Percentiles rank a stretch among this genome's conserved stretches.
phyloP scores from a whole-genome alignment of 2,113 vertebrate species.

The Megalops atlanticus region DNA sequence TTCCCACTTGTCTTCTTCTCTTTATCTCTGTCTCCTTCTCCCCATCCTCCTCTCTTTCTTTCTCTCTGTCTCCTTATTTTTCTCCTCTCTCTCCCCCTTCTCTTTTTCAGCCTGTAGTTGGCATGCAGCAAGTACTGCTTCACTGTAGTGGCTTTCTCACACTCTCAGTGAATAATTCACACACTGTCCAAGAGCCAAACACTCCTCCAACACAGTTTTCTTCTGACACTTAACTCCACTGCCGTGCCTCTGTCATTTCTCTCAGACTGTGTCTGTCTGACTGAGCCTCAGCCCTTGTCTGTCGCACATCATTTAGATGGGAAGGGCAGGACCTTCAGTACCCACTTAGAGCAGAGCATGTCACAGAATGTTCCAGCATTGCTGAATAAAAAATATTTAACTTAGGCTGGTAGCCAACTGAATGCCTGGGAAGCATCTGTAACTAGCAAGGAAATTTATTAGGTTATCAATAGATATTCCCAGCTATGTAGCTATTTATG shows the following conservation, averaged over 20 bases:
- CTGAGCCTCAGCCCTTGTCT: neutral
- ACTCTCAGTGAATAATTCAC: slow-evolving; percentile 27
- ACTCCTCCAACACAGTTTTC: slow-evolving; percentile 6
- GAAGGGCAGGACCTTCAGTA: neutral
- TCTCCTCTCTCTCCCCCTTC: neutral
- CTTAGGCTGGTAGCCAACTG: too few relatives aligned
- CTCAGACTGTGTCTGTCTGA: neutral
- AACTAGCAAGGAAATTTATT: too few relatives aligned
- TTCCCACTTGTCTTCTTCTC: too few relatives aligned
- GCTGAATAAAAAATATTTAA: too few relatives aligned
- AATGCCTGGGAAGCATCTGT: too few relatives aligned
- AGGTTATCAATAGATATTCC: too few relatives aligned
- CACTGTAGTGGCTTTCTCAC: neutral
- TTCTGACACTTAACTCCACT: neutral
- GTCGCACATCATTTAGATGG: neutral
- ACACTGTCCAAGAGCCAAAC: neutral
- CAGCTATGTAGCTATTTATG: too few relatives aligned
- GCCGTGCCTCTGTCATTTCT: neutral
- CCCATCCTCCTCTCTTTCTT: too few relatives aligned
- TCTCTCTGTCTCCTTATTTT: neutral
- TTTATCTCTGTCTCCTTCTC: too few relatives aligned
- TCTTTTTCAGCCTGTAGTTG: neutral
- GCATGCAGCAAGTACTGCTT: neutral
- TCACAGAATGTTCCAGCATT: too few relatives aligned
- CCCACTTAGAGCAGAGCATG: neutral